phyloP scores from a whole-genome alignment of 2,113 vertebrate species.

The Gorsachius goisagi region DNA sequence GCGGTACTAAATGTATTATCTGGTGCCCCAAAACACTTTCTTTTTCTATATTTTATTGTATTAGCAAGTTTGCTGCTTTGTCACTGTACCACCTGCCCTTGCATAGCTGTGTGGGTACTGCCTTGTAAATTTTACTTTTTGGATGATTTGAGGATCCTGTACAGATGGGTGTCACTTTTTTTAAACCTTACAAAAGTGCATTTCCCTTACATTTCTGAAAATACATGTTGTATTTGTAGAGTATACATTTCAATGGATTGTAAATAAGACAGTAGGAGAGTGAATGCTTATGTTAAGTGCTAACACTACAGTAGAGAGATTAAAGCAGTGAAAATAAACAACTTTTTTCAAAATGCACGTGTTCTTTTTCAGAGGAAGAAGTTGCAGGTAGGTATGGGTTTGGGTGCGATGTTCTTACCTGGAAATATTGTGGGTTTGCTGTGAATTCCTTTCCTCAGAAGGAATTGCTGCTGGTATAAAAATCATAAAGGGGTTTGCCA shows the following conservation, averaged over 20 bases:
- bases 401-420: background rate
- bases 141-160: conserved; percentile 62
- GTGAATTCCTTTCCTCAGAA: background rate
- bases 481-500: background rate
- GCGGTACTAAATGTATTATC: conserved; percentile 73
- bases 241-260: conserved; percentile 67
- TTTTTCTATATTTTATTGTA: conserved; percentile 69
- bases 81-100: conserved; percentile 65
- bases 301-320: conserved; percentile 78
- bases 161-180: conserved; percentile 66
- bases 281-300: conserved; percentile 70
- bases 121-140: conserved; percentile 65
- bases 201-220: conserved; percentile 68
- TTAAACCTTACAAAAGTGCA: conserved; percentile 52
- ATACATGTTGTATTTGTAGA: conserved; percentile 79
- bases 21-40: conserved; percentile 65
- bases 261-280: conserved; percentile 75
- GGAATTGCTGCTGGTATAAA: background rate
- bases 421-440: background rate
- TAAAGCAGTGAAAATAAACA: conserved; percentile 75
- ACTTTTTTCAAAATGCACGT: conserved; percentile 25
- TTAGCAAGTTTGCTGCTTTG: conserved; percentile 67
- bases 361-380: background rate
- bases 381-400: background rate
- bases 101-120: conserved; percentile 68